Base-by-base conservation (phyloP, 2,888 invertebrate genomes). In the Papilio gigon region DNA sequence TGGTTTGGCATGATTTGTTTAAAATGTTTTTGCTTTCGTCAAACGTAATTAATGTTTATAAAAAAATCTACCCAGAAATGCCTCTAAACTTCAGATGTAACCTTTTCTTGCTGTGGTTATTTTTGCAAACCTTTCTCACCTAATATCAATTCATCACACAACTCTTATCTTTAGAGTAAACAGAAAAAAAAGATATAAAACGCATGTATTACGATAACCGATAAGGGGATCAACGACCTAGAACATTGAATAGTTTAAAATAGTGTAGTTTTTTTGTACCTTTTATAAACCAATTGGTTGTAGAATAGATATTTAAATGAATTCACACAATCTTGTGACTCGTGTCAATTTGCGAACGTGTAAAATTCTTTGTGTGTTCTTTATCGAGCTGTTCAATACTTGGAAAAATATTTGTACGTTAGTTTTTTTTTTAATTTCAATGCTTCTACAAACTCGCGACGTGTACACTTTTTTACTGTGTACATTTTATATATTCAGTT, bases 381-480 rank as follows among this genome's bases (percentile, higher is more conserved):
- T 74, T 79, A 77, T 79, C 77, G 74, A 71, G 76, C 78, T 74
- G 78, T 78, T 74, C 74, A 80, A 80, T 88, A 88, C 89, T 87
- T 88, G 89, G 37, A 84, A 86, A 76, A 78, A 78, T 67, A 78
- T 78, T 80, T 47, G 70, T 47, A 35, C 9, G 40, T 64, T 64
- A 74, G 40, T 67, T 30, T 47, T 33, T 35, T 22, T 40, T 30
- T 20, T 33, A 61, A 27, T 5, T 56, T 27, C 9, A 9, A 5
- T 22, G 8, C 17, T 42, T n/a, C 61, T 1, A 30, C 30, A 37
- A 5, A n/a, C 12, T 17, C 17, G 14, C n/a, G 44, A 5, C 44
- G 5, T 44, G 2, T 14, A 11, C 44, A n/a, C n/a, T n/a, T n/a
- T n/a, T n/a, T n/a, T n/a, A n/a, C n/a, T n/a, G n/a, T n/a, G n/a